These are phyloP conservation scores for Tragelaphus imberbis DNA, from an alignment of 2,113 vertebrate genomes.

Conservation along the genomic window DNA sequence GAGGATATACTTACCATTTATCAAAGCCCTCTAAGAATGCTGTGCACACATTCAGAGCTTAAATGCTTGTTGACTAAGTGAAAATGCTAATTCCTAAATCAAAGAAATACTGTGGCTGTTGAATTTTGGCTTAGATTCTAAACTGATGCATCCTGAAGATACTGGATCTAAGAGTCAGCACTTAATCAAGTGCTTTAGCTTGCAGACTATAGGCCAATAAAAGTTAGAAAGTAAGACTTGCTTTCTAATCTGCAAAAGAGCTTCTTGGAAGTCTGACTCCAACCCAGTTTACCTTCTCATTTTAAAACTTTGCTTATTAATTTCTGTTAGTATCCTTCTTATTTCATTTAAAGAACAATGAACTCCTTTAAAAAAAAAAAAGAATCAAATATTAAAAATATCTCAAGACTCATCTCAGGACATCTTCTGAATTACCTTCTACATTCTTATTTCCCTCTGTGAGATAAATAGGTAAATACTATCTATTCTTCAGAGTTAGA, in stretches of 20 bases:
- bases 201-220: background rate
- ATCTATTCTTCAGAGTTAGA: background rate
- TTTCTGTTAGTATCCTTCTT: background rate
- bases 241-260: background rate
- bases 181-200: background rate
- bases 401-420: background rate
- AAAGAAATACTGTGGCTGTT: background rate
- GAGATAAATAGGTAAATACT: background rate
- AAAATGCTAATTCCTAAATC: background rate
- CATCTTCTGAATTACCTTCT: background rate
- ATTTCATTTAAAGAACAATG: background rate
- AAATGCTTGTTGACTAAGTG: background rate
- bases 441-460: background rate
- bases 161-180: background rate
- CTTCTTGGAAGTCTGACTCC: background rate
- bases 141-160: background rate
- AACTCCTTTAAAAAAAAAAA: background rate
- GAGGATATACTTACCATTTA: background rate
- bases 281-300: background rate
- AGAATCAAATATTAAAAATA: background rate
- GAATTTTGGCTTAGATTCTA: background rate
- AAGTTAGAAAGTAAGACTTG: background rate
- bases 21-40: background rate
- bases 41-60: background rate
- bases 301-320: background rate